Base-by-base conservation (phyloP, 35 echinoderm and acorn worm genomes). In the Lytechinus variegatus region DNA sequence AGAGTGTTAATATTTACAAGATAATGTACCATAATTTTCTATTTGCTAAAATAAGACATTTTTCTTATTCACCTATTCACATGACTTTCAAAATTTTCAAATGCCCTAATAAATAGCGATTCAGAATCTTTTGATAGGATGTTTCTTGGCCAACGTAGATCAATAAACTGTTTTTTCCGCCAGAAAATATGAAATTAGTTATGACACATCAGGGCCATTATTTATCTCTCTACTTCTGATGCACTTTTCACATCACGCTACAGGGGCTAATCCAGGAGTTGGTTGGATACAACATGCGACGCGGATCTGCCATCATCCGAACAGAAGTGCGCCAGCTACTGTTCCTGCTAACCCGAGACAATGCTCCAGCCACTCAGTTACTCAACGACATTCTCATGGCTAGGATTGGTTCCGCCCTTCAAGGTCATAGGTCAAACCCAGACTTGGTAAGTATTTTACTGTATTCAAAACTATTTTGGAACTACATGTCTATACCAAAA, bases 251-350 rank as follows among this genome's bases (percentile, higher is more conserved):
- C 13, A 72, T 72, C 6, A 3, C 52, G 4, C 0, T 9, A 44
- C 94, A 99, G 96, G 98, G 98, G 51, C 95, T 99, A 55, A 97
- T 99, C 87, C 97, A 97, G 28, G 97, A 97, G 72, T 90, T 99
- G 51, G 98, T 97, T 2, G 98, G 97, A 60, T 99, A 97, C 94
- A 99, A 99, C 94, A 97, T 99, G 24, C 98, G 98, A 1, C 97
- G 97, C 28, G 98, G 98, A 28, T 71, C 97, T 9, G 95, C 97
- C 19, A 79, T 90, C 54, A 97, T 97, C 95, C 95, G 98, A 13
- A 97, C 93, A 33, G 98, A 99, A 44, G 98, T 99, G 9, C 97
- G 97, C 19, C 97, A 99, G 61, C 95, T 99, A 4, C 91, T 99
- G 24, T 97, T 95, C 94, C 92, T 99, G 53, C 96, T 99, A 89